Base-by-base conservation (phyloP, 2,113 vertebrate species). In the Protobothrops mucrosquamatus region DNA sequence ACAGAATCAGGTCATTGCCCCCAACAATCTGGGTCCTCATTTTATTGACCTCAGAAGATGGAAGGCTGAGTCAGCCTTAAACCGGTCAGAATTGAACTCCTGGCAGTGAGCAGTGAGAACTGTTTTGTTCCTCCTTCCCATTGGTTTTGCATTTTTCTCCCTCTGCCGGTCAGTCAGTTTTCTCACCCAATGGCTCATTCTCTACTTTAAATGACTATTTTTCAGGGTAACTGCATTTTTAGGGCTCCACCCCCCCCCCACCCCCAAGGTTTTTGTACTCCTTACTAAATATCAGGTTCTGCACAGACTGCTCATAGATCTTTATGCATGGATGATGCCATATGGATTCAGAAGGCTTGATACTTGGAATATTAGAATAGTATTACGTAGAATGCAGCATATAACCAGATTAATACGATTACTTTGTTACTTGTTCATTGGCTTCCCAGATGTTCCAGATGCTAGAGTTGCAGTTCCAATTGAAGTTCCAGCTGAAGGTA, bases 391-490 rank as follows among this genome's bases (percentile, higher is more conserved):
- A 6, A n/a, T 48, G 46, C 6, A 56, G 26, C 9, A 11, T 48
- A 48, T 29, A 59, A 10, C 29, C 14, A 91, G 24, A 88, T 51
- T 7, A 90, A 0, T 57, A 7, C 34, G 91, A 56, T 93, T 46
- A 46, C 1, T 89, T 43, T 85, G 29, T 69, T 69, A 61, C 2
- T 81, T 55, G 89, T 92, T 94, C 5, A 54, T 89, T 95, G 86
- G 22, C 55, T 94, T 97, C 97, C 46, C 95, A 99, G 98, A 99
- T 96, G 96, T 99, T 95, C 98, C 98, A 46, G 98, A 99, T 96
- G 97, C 98, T 23, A 97, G 98, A 91, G 97, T 98, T 96, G 97
- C 97, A 6, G 97, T 98, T 96, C 98, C 98, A n/a, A 92, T 97
- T 91, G 97, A 97, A 96, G 96, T 97, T 94, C 91, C 97, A 96